Evolutionary conservation across 2,888 invertebrate species (phyloP).

Genomic region (Macrophya alboannulata): DNA sequence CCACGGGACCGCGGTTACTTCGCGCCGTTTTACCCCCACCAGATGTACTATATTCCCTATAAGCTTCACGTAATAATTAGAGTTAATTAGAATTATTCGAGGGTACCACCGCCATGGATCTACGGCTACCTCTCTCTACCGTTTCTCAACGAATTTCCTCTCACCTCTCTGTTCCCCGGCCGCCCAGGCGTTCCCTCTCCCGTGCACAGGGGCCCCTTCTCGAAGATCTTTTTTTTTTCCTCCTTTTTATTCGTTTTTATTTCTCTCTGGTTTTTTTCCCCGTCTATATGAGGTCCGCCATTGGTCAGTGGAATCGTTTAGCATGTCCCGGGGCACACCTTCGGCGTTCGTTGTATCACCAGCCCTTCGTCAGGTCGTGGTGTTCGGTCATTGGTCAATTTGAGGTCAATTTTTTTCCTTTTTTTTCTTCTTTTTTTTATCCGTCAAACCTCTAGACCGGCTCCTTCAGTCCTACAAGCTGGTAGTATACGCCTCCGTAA

Average conservation of each 20-base stretch:
- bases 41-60: not conserved
- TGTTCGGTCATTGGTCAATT: slow-evolving; percentile 37
- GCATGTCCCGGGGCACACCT: slow-evolving; percentile 35
- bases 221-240: not conserved
- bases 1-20: slow-evolving; percentile 49
- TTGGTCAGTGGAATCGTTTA: slow-evolving; percentile 18
- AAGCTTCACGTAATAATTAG: slow-evolving; percentile 66
- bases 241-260: not conserved
- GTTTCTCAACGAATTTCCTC: slow-evolving; percentile 11
- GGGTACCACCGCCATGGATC: slow-evolving; percentile 46
- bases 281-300: not conserved
- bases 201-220: not conserved
- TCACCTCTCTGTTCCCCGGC: not conserved
- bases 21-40: slow-evolving; percentile 1
- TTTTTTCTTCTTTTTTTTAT: not conserved
- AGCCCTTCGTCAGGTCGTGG: slow-evolving; percentile 45
- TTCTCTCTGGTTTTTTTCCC: not conserved
- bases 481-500: slow-evolving; percentile 36
- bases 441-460: not conserved
- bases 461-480: not conserved
- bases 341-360: not conserved
- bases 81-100: slow-evolving; percentile 68
- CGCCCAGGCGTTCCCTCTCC: not conserved
- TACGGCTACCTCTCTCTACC: slow-evolving; percentile 23
- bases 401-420: slow-evolving; percentile 1